Conservation (phyloP, 2,113 vertebrate species). For the Gallinago jamesoni region DNA sequence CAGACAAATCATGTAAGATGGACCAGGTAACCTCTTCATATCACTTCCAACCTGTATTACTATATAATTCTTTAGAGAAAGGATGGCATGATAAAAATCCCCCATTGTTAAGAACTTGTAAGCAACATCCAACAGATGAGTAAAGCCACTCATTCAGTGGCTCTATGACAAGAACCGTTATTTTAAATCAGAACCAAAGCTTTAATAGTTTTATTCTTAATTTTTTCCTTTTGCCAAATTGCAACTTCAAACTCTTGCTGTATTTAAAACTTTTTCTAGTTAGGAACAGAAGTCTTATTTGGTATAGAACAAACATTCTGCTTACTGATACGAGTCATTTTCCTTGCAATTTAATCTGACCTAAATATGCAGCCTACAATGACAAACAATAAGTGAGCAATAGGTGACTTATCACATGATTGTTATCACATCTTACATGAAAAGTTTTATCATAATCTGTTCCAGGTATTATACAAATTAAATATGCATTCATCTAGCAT, state of each 20-base stretch:
- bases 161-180: not conserved
- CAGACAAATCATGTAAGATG: fast-evolving
- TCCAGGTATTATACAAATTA: not conserved
- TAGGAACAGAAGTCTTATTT: not conserved
- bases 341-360: conserved; percentile 1
- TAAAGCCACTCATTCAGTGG: not conserved
- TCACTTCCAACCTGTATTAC: not conserved
- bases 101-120: not conserved
- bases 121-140: not conserved
- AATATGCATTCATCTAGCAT: not conserved
- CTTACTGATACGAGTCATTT: not conserved
- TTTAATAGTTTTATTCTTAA: not conserved
- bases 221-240: not conserved
- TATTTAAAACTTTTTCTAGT: not conserved
- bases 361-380: conserved; percentile 6
- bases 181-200: not conserved
- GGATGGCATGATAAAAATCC: not conserved
- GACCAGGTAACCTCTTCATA: not conserved
- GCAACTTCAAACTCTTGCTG: not conserved
- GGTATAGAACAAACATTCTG: not conserved
- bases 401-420: not conserved
- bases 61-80: not conserved
- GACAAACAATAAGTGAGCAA: conserved; percentile 54
- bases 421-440: not conserved
- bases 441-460: conserved; percentile 16